phyloP scores from a whole-genome alignment of 2,113 vertebrate genomes.

The Pongo abelii region DNA sequence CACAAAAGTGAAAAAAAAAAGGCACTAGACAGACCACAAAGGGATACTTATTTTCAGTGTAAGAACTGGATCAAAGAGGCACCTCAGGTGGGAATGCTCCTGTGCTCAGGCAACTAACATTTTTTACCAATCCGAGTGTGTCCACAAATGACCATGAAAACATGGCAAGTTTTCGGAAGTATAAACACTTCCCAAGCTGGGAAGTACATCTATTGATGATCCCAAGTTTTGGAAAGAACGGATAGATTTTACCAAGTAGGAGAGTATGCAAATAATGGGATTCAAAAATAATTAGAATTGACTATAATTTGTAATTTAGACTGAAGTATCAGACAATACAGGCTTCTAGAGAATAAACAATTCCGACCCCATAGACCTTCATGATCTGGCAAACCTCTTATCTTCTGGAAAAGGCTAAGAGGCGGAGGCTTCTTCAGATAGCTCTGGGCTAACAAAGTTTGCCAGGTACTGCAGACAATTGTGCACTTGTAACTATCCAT shows the following conservation, averaged over 20 bases:
- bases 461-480: neutral
- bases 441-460: neutral
- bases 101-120: neutral
- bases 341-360: neutral
- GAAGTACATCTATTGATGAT: too few species aligned
- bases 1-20: neutral
- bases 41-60: neutral
- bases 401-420: neutral
- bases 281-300: neutral
- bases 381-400: neutral
- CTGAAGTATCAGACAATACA: neutral
- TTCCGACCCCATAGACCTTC: neutral
- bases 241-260: neutral
- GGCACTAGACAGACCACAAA: neutral
- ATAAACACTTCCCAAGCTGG: too few species aligned
- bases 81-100: neutral
- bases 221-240: neutral
- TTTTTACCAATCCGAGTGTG: neutral
- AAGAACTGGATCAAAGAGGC: neutral
- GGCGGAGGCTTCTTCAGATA: neutral
- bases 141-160: neutral
- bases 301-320: neutral
- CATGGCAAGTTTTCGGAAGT: neutral
- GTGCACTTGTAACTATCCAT: neutral
- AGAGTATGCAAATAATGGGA: neutral